These are phyloP conservation scores for Phrynosoma platyrhinos DNA, from an alignment of 2,113 vertebrate species.

Conservation along the genomic window DNA sequence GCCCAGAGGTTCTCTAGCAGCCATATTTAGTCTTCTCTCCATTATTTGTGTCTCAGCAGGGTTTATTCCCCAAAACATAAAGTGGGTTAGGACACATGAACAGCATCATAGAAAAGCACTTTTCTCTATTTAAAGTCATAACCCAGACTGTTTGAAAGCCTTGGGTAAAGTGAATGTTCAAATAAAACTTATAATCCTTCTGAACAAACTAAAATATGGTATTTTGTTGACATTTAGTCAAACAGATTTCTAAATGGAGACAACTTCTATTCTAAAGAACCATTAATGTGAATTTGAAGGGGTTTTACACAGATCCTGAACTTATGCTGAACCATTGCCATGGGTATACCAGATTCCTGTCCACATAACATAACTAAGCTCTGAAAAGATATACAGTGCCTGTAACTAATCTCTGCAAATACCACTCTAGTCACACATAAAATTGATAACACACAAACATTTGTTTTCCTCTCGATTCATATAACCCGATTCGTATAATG, in stretches of 20 bases:
- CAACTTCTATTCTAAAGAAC: slow-evolving; percentile 12
- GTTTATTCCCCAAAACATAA: not conserved
- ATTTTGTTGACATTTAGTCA: slow-evolving; percentile 29
- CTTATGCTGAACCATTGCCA: slow-evolving; percentile 21
- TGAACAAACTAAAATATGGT: slow-evolving; percentile 16
- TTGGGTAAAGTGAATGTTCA: slow-evolving; percentile 14
- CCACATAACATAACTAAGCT: not conserved
- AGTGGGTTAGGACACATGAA: not conserved
- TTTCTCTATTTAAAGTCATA: not conserved
- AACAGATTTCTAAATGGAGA: slow-evolving; percentile 26
- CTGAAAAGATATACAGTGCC: not conserved
- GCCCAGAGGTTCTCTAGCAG: not conserved
- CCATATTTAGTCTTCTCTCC: too few relatives aligned
- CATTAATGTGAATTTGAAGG: slow-evolving; percentile 13
- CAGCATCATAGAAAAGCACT: not conserved
- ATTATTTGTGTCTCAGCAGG: not conserved
- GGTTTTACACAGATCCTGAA: not conserved
- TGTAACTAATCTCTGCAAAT: slow-evolving; percentile 1
- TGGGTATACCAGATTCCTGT: not conserved
- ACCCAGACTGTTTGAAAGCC: not conserved
- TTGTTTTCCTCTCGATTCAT: not conserved
- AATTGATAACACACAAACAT: not conserved
- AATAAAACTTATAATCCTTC: slow-evolving; percentile 11
- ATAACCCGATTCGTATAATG: not conserved
- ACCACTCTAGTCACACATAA: not conserved